Base-by-base conservation (phyloP, 2,797 vertebrate genomes). In the Centroberyx gerrardi region DNA sequence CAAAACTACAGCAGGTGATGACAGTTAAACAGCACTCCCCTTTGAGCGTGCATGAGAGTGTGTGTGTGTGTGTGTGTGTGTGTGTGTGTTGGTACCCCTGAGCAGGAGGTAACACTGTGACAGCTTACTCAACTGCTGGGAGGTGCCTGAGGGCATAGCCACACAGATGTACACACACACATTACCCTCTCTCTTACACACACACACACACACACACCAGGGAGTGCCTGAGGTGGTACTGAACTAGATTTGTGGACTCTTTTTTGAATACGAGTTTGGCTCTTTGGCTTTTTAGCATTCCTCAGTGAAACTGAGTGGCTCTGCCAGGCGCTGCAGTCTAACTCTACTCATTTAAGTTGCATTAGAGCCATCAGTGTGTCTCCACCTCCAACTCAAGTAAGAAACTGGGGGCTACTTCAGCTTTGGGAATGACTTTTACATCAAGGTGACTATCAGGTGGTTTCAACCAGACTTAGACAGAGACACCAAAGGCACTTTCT, bases 1-100 rank as follows among this genome's bases (percentile, higher is more conserved):
- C 54, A 12, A 54, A 48, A 27, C 52, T n/a, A 75, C 70, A 80
- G 63, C 66, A 54, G 68, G 71, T 65, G 79, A 62, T 74, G 81
- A 84, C 52, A 78, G 62, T 59, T 68, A 33, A 72, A 69, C 36
- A 78, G 48, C 71, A 18, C 29, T 8, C 3, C 62, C 58, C 68
- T 36, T 17, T 51, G 13, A 36, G 3, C 18, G 29, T 14, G 29
- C 29, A 4, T 54, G 17, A 12, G 14, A 7, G 29, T 22, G 17
- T 10, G 14, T 53, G 10, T 46, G 49, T 56, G 60, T 64, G 42
- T 31, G 51, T 49, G 40, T 18, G n/a, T 28, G 75, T 54, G 58
- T 44, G 42, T 29, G 13, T 62, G 54, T 56, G 29, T 56, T 4
- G 13, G 22, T 28, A 38, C 60, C n/a, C 4, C 48, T 51, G 48